A percentile compares a stretch with the other conserved stretches of the same genome.
phyloP scores from a whole-genome alignment of 2,888 invertebrate species.

The Baccha elongata region DNA sequence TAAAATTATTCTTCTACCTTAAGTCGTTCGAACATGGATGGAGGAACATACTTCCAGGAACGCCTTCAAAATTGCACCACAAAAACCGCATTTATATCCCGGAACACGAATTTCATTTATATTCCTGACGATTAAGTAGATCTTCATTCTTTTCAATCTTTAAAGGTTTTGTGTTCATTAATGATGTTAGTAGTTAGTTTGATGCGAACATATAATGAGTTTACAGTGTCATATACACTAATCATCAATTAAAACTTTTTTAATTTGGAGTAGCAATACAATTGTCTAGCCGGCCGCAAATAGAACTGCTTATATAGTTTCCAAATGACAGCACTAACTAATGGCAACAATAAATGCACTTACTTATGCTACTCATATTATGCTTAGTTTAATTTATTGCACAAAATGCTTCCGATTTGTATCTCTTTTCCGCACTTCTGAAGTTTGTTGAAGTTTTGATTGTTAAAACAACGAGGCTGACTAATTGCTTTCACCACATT shows the following conservation, averaged over 20 bases:
- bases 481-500: slow-evolving; percentile 20
- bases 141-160: too few relatives aligned
- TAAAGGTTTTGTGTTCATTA: too few relatives aligned
- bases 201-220: slow-evolving; percentile 14
- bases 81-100: neutral
- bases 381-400: slow-evolving; percentile 4
- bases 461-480: neutral
- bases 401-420: neutral
- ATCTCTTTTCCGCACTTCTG: neutral
- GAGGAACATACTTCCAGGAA: too few relatives aligned
- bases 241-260: slow-evolving; percentile 21
- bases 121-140: too few relatives aligned
- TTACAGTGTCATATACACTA: neutral
- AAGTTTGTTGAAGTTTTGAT: neutral
- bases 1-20: too few relatives aligned
- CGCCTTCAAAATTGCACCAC: too few relatives aligned
- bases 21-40: too few relatives aligned
- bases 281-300: slow-evolving; percentile 3
- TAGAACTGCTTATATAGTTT: slow-evolving; percentile 24
- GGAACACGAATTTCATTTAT: neutral
- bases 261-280: slow-evolving; percentile 15
- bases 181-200: slow-evolving; percentile 4
- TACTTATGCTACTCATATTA: neutral
- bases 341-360: slow-evolving; percentile 18
- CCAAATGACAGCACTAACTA: slow-evolving; percentile 46